Evolutionary conservation across 2,888 invertebrate species (phyloP).

Genomic region (Idaea straminata): DNA sequence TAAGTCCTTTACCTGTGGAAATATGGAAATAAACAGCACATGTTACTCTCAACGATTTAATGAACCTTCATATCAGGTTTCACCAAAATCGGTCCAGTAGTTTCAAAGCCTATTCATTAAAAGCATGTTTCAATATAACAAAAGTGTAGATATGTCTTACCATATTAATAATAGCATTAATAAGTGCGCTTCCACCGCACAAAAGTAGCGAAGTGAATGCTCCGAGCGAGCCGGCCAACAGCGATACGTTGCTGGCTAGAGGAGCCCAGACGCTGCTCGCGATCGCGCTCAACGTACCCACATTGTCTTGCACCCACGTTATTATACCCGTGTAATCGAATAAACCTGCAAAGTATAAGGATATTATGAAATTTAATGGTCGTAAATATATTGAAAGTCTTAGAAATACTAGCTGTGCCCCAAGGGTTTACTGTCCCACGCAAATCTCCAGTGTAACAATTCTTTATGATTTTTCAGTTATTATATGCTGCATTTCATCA

Average conservation of each 20-base stretch:
- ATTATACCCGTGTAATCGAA: slow-evolving; percentile 87
- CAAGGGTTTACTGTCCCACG: too few species aligned
- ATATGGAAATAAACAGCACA: too few species aligned
- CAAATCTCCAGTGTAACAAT: too few species aligned
- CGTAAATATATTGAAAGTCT: too few species aligned
- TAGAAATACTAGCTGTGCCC: too few species aligned
- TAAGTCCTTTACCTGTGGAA: too few species aligned
- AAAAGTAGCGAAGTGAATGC: slow-evolving; percentile 93
- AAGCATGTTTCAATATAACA: not conserved
- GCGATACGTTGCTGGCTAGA: slow-evolving; percentile 94
- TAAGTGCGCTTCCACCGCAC: slow-evolving; percentile 93
- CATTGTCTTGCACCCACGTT: slow-evolving; percentile 92
- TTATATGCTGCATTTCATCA: too few species aligned
- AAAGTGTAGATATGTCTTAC: slow-evolving; percentile 67
- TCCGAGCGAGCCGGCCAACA: slow-evolving; percentile 90
- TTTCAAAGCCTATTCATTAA: too few species aligned
- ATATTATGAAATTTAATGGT: not conserved
- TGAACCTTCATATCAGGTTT: too few species aligned
- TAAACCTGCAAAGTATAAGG: slow-evolving; percentile 68
- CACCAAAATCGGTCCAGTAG: too few species aligned
- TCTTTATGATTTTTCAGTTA: too few species aligned
- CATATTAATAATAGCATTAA: slow-evolving; percentile 91
- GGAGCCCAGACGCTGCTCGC: slow-evolving; percentile 92
- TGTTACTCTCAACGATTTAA: too few species aligned
- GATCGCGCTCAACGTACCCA: slow-evolving; percentile 92